Percentiles rank a stretch among this genome's conserved stretches.
These are phyloP conservation scores for Dicrurus megarhynchus DNA, from an alignment of 2,113 vertebrate genomes.

Conservation along the genomic window DNA sequence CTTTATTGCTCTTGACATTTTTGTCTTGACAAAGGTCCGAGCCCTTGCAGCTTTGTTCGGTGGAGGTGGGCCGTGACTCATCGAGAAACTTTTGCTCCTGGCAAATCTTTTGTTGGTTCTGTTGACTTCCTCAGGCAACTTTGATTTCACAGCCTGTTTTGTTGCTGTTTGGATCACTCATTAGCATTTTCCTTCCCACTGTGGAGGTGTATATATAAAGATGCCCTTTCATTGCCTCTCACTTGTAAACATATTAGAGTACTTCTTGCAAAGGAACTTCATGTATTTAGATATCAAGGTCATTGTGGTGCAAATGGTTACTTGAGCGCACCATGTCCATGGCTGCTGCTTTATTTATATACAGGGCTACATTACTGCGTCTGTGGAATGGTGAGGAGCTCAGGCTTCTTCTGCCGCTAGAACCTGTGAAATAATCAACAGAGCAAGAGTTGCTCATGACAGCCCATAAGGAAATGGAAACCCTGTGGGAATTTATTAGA, in stretches of 20 bases:
- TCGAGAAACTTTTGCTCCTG: background rate
- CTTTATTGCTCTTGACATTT: background rate
- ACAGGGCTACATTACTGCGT: constrained; percentile 27
- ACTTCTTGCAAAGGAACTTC: constrained; percentile 61
- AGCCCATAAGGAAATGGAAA: background rate
- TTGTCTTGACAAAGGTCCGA: background rate
- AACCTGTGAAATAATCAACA: constrained; percentile 23
- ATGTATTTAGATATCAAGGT: constrained; percentile 67
- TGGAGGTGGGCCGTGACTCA: background rate
- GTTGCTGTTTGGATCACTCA: background rate
- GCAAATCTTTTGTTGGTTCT: background rate
- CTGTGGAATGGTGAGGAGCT: constrained; percentile 7
- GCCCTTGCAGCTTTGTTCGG: background rate
- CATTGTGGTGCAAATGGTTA: constrained; percentile 65
- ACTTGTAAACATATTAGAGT: constrained; percentile 56
- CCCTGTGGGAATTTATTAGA: background rate
- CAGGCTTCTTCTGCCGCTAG: background rate
- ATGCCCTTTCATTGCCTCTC: constrained; percentile 48
- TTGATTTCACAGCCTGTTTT: constrained; percentile 3
- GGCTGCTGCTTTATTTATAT: constrained; percentile 39
- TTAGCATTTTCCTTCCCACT: constrained; percentile 47
- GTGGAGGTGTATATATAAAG: constrained; percentile 49
- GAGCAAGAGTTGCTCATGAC: background rate
- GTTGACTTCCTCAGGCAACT: constrained; percentile 26
- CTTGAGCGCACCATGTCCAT: constrained; percentile 45